Evolutionary conservation across 1,140 invertebrate genomes (phyloP).

Genomic region (Amyelois transitella): DNA sequence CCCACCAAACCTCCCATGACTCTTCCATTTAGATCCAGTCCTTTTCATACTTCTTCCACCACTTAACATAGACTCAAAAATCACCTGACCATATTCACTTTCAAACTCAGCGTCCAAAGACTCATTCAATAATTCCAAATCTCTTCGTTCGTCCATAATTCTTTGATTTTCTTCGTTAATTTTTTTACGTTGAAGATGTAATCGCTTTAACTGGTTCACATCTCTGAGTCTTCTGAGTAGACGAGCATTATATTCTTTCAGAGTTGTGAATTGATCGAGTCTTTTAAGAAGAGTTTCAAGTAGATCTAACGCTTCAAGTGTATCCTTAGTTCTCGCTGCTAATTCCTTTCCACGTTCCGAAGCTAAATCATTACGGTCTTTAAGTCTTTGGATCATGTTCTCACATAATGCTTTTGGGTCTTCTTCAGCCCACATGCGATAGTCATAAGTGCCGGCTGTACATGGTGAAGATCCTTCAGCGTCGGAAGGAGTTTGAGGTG

Average conservation of each 20-base stretch:
- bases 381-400: slow-evolving; percentile 52
- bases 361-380: slow-evolving; percentile 51
- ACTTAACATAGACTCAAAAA: slow-evolving; percentile 74
- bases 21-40: slow-evolving; percentile 65
- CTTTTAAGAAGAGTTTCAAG: slow-evolving; percentile 84
- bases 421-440: slow-evolving; percentile 33
- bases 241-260: slow-evolving; percentile 82
- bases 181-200: slow-evolving; percentile 76
- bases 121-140: slow-evolving; percentile 59
- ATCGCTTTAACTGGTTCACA: slow-evolving; percentile 81
- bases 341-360: slow-evolving; percentile 53
- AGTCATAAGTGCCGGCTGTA: slow-evolving; percentile 48
- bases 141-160: slow-evolving; percentile 49
- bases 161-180: slow-evolving; percentile 61
- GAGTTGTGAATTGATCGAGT: slow-evolving; percentile 82
- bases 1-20: slow-evolving; percentile 61
- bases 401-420: slow-evolving; percentile 50
- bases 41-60: slow-evolving; percentile 66
- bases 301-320: slow-evolving; percentile 81
- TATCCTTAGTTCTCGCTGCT: slow-evolving; percentile 68
- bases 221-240: slow-evolving; percentile 82
- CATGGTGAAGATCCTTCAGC: slow-evolving; percentile 60
- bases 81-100: slow-evolving; percentile 76
- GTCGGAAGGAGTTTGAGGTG: slow-evolving; percentile 53
- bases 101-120: slow-evolving; percentile 72